phyloP scores from a whole-genome alignment of 2,113 vertebrate species.

The Dicentrarchus labrax region DNA sequence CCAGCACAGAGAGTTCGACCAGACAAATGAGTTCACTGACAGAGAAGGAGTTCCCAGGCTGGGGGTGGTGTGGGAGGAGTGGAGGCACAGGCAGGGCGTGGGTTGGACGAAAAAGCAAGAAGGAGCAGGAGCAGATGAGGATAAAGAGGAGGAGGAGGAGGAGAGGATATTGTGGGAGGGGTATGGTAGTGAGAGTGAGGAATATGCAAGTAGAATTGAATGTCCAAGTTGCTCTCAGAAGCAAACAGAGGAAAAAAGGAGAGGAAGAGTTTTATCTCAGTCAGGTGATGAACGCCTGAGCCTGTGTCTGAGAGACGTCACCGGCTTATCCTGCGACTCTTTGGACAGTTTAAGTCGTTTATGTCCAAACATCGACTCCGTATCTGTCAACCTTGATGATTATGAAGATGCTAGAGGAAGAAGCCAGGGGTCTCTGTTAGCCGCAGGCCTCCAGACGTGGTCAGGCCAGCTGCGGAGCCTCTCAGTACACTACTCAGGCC shows the following conservation, averaged over 20 bases:
- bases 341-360: slow-evolving; percentile 67
- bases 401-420: slow-evolving; percentile 21
- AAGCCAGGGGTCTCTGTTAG: slow-evolving; percentile 43
- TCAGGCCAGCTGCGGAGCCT: slow-evolving; percentile 74
- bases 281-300: slow-evolving; percentile 48
- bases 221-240: not conserved
- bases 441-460: slow-evolving; percentile 69
- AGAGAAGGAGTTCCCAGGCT: slow-evolving; percentile 69
- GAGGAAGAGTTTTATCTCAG: slow-evolving; percentile 3
- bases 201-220: slow-evolving; percentile 24
- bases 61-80: slow-evolving; percentile 69
- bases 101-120: not conserved
- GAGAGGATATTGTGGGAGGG: slow-evolving; percentile 30
- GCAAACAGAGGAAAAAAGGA: slow-evolving; percentile 8
- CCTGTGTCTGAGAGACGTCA: slow-evolving; percentile 71
- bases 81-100: slow-evolving; percentile 14
- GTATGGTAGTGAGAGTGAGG: slow-evolving; percentile 36
- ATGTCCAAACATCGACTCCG: slow-evolving; percentile 74
- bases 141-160: slow-evolving; percentile 21
- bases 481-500: slow-evolving; percentile 68
- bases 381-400: slow-evolving; percentile 70
- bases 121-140: slow-evolving; percentile 19
- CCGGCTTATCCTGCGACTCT: slow-evolving; percentile 64
- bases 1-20: slow-evolving; percentile 55
- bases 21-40: slow-evolving; percentile 60